phyloP scores from a whole-genome alignment of 2,113 vertebrate genomes.

The Pipra filicauda region DNA sequence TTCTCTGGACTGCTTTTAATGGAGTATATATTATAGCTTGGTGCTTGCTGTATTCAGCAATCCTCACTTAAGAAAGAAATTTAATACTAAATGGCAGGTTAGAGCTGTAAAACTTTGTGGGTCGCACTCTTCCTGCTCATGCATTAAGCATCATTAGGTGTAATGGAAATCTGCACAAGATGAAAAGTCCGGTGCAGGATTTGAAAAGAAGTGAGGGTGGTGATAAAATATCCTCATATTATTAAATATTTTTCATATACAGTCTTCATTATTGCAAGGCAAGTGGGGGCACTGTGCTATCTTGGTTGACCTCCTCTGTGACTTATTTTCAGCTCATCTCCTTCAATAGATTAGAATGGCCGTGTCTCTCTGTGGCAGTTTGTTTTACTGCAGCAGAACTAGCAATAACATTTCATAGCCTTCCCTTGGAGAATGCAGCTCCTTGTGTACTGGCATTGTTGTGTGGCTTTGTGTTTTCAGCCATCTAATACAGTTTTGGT shows the following conservation, averaged over 20 bases:
- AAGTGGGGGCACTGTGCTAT: neutral
- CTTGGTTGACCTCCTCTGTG: slow-evolving; percentile 17
- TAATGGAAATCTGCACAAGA: neutral
- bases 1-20: slow-evolving; percentile 36
- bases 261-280: neutral
- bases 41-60: neutral
- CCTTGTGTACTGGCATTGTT: neutral
- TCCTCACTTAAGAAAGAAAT: slow-evolving; percentile 1
- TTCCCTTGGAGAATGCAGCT: neutral
- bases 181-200: neutral
- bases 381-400: neutral
- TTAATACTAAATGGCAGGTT: slow-evolving; percentile 25
- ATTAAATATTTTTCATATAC: neutral
- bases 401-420: neutral
- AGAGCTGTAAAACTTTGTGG: neutral
- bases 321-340: slow-evolving; percentile 20
- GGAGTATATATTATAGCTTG: neutral
- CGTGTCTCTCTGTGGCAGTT: neutral
- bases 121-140: neutral
- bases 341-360: neutral
- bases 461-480: neutral
- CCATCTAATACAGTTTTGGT: neutral
- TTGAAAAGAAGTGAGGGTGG: neutral
- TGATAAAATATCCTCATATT: neutral
- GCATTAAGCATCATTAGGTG: neutral